Conservation (phyloP, 2,113 vertebrate species). For the Argyrosomus japonicus region DNA sequence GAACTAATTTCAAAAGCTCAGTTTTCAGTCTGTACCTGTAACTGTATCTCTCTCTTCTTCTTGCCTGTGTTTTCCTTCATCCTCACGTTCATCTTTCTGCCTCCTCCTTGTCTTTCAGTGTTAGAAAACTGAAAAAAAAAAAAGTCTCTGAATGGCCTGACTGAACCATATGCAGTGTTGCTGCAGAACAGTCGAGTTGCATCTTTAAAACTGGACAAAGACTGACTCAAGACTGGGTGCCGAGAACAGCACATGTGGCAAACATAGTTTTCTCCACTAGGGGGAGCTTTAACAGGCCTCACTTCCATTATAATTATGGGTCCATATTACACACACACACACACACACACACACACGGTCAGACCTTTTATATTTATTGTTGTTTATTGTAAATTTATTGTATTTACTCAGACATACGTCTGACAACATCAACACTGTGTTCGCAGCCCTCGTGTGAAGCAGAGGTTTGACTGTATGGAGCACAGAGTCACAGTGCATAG, state of each 20-base stretch:
- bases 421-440: conserved; percentile 60
- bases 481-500: conserved; percentile 17
- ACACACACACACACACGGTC: background rate
- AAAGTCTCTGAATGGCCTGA: background rate
- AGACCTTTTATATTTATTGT: background rate
- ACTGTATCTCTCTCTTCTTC: background rate
- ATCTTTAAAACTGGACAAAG: background rate
- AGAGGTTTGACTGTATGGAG: background rate
- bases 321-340: background rate
- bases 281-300: conserved; percentile 36
- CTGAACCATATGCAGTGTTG: background rate
- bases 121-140: background rate
- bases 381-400: background rate
- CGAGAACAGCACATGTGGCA: background rate
- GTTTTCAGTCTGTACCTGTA: background rate
- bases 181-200: background rate
- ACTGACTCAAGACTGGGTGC: background rate
- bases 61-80: background rate
- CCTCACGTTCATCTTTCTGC: background rate
- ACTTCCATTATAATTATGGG: background rate
- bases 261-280: conserved; percentile 44
- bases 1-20: too few species aligned
- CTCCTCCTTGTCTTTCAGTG: background rate
- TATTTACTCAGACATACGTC: conserved; percentile 77
- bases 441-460: conserved; percentile 50